These are phyloP conservation scores for Avahi laniger DNA, from an alignment of 2,797 vertebrate genomes.

Conservation along the genomic window DNA sequence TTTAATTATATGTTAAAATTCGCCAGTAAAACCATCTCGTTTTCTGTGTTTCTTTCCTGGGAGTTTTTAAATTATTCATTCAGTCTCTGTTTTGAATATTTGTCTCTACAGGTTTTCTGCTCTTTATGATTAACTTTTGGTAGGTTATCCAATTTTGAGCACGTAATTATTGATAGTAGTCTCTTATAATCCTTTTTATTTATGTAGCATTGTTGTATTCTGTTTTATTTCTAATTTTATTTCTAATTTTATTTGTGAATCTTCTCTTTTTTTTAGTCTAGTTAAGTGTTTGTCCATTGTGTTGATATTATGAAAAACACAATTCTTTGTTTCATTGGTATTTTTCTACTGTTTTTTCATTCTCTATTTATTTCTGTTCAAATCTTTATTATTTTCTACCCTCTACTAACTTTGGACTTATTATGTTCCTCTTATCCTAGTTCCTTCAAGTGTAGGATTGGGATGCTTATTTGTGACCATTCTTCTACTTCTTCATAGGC, in stretches of 20 bases:
- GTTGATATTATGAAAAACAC: not conserved
- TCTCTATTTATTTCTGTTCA: not conserved
- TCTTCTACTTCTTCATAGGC: not conserved
- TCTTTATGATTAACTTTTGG: not conserved
- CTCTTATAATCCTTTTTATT: not conserved
- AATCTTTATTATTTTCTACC: not conserved
- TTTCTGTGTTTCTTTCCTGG: not conserved
- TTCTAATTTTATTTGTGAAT: too few relatives aligned
- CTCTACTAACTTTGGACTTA: not conserved
- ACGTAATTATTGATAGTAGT: not conserved
- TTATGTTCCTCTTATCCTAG: not conserved
- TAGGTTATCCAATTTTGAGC: not conserved
- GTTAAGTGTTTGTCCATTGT: not conserved
- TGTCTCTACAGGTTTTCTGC: not conserved
- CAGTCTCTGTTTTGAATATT: not conserved
- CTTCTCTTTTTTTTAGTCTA: not conserved
- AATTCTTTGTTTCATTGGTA: not conserved
- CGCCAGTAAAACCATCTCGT: not conserved
- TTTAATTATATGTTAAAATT: not conserved
- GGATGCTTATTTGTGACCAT: not conserved
- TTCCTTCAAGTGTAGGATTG: not conserved
- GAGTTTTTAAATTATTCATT: not conserved
- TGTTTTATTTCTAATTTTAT: not conserved
- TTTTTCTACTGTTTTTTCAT: not conserved
- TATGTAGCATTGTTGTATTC: not conserved